A percentile compares a stretch with the other conserved stretches of the same genome.
phyloP scores from a whole-genome alignment of 2,888 invertebrate genomes.

The Eurois occulta region DNA sequence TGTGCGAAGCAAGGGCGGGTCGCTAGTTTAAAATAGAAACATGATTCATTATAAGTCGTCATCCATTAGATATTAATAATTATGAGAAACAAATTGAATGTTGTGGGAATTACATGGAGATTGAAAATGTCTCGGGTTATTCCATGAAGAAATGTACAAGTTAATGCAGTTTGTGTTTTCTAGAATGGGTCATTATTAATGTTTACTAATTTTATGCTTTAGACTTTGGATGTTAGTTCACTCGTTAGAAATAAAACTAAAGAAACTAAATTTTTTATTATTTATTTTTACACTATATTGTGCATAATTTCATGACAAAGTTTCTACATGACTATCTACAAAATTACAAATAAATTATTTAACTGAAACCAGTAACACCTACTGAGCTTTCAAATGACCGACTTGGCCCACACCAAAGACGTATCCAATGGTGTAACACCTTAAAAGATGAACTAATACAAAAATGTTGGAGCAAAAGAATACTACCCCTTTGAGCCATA shows the following conservation, averaged over 20 bases:
- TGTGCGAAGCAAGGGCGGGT: too few species aligned
- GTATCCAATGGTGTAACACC: slow-evolving; percentile 80
- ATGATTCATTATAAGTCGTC: slow-evolving; percentile 66
- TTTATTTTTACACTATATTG: slow-evolving; percentile 61
- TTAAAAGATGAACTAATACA: slow-evolving; percentile 91
- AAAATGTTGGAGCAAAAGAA: slow-evolving; percentile 96
- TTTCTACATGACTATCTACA: slow-evolving; percentile 64
- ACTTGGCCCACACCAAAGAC: slow-evolving; percentile 81
- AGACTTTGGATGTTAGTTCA: slow-evolving; percentile 71
- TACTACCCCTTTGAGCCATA: slow-evolving; percentile 96
- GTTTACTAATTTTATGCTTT: slow-evolving; percentile 71
- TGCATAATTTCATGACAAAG: slow-evolving; percentile 43
- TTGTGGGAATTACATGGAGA: slow-evolving; percentile 23
- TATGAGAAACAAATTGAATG: slow-evolving; percentile 50
- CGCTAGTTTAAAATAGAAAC: neutral
- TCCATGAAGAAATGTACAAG: slow-evolving; percentile 47
- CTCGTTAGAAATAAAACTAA: slow-evolving; percentile 81
- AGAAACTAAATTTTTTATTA: slow-evolving; percentile 63
- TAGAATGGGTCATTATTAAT: slow-evolving; percentile 73
- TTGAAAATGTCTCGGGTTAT: slow-evolving; percentile 18
- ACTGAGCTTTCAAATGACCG: slow-evolving; percentile 50
- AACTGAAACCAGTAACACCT: slow-evolving; percentile 34
- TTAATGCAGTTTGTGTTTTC: slow-evolving; percentile 71
- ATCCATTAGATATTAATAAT: slow-evolving; percentile 39
- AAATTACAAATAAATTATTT: slow-evolving; percentile 30